A percentile compares a stretch with the other conserved stretches of the same genome.
Conservation (phyloP, 2,113 vertebrate genomes). For the Sigmodon hispidus region DNA sequence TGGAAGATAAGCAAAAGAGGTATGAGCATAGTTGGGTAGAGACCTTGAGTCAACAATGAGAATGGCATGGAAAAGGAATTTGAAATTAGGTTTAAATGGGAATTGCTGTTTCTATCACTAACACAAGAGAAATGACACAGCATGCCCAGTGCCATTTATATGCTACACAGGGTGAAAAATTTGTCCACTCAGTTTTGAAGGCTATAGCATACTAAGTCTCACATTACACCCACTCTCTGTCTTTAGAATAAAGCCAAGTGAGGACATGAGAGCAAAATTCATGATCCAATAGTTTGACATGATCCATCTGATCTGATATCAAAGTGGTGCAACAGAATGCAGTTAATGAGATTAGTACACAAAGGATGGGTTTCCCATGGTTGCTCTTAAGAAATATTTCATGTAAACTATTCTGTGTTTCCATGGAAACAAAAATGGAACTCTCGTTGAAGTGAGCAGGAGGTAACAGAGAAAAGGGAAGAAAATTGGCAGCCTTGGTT, state of each 20-base stretch:
- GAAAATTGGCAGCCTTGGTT: slow-evolving; percentile 64
- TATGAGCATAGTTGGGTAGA: neutral
- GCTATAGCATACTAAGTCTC: neutral
- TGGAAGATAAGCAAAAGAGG: neutral
- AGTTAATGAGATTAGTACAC: slow-evolving; percentile 58
- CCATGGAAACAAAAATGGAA: slow-evolving; percentile 61
- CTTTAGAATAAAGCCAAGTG: slow-evolving; percentile 21
- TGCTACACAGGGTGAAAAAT: slow-evolving; percentile 41
- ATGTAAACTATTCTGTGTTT: slow-evolving; percentile 8
- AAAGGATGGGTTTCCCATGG: slow-evolving; percentile 52
- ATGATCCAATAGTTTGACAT: slow-evolving; percentile 49
- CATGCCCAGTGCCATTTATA: neutral
- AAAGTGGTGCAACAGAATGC: slow-evolving; percentile 34
- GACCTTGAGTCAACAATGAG: neutral
- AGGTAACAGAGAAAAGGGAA: slow-evolving; percentile 56
- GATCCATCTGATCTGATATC: slow-evolving; percentile 48
- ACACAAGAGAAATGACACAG: slow-evolving; percentile 20
- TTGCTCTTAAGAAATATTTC: slow-evolving; percentile 64
- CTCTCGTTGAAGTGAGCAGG: slow-evolving; percentile 42
- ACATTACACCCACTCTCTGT: neutral
- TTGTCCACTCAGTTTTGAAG: slow-evolving; percentile 30
- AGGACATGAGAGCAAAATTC: slow-evolving; percentile 43
- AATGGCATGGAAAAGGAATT: neutral
- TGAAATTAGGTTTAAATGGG: slow-evolving; percentile 11
- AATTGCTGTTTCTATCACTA: neutral